Evolutionary conservation across 37 sponge, comb jelly and placozoan genomes (phyloP), one percentile per base, ranked within the genome.

Genomic region (Aplysina aerophoba): DNA sequence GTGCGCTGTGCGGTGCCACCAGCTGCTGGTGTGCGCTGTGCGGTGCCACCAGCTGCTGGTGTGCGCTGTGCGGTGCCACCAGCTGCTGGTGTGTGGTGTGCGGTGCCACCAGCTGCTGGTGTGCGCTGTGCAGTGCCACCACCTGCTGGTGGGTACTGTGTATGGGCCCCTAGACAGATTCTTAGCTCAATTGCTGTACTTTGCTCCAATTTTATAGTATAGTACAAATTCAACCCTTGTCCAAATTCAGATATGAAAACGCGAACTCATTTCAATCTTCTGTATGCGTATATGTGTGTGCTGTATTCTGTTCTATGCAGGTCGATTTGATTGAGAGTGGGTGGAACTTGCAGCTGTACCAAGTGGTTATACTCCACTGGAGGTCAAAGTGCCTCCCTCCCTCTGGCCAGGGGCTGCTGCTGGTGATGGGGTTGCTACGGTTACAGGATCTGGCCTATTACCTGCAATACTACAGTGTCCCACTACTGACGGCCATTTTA

Each of bases 401-500:
- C n/a, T 33, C 87, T 21, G 25, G 27, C 38, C 31, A 37, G 15
- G 85, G 85, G 8, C 16, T 80, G 37, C 41, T 87, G 24, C 81
- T 81, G 13, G 41, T 87, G 39, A 30, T 80, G 87, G 87, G 87
- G 39, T 12, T 80, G 5, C 17, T 80, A 1, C 56, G 39, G 40
- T 36, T 87, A 34, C 65, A 56, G 39, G 87, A 87, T 16, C n/a
- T 87, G 24, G 56, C 56, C 56, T 81, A 79, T 57, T 87, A 80
- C 57, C 72, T 87, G 20, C 80, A 62, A 33, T 87, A 81, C 81
- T 87, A 87, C 72, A 81, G 81, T 25, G 41, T 80, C 22, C 87
- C 87, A 0, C 17, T 87, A 0, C 0, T 87, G 81, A 81, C 87
- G 16, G 87, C 72, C 72, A 25, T 87, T 22, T 59, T 62, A 38